A percentile compares a stretch with the other conserved stretches of the same genome.
phyloP scores from a whole-genome alignment of 2,797 vertebrate genomes.

The Kryptopterus vitreolus region DNA sequence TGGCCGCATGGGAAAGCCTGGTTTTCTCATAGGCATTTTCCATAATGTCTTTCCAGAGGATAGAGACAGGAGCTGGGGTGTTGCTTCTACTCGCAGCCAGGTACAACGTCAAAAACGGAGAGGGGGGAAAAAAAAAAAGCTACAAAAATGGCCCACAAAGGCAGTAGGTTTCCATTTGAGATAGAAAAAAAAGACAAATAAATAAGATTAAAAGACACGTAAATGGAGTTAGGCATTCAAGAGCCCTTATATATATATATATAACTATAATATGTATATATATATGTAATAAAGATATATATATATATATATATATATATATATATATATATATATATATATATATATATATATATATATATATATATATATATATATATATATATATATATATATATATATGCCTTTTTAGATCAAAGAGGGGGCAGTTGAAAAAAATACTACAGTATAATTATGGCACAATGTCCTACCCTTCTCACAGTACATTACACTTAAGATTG shows the following conservation, averaged over 20 bases:
- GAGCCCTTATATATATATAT: constrained; percentile 60
- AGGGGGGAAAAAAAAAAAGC: constrained; percentile 64
- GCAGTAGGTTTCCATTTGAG: constrained; percentile 50
- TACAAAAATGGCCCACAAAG: constrained; percentile 60
- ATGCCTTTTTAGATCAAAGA: constrained; percentile 48
- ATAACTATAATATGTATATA: constrained; percentile 58
- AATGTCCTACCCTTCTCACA: constrained; percentile 69
- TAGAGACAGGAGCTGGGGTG: constrained; percentile 44
- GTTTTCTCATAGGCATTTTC: constrained; percentile 46
- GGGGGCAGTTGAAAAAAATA: constrained; percentile 65
- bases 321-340: constrained; percentile 59
- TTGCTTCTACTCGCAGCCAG: constrained; percentile 45
- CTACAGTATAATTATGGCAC: constrained; percentile 74
- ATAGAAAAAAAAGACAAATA: constrained; percentile 29
- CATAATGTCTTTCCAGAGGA: constrained; percentile 53
- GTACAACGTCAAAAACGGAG: constrained; percentile 43
- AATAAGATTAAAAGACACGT: constrained; percentile 42
- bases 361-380: constrained; percentile 59
- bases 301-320: constrained; percentile 59
- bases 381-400: constrained; percentile 58
- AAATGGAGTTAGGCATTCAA: constrained; percentile 60
- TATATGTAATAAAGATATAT: constrained; percentile 60
- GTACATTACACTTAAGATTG: constrained; percentile 60
- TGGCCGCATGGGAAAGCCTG: constrained; percentile 52
- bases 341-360: constrained; percentile 59